Conservation (phyloP, 1,140 invertebrate genomes). For the Pteromalus puparum region DNA sequence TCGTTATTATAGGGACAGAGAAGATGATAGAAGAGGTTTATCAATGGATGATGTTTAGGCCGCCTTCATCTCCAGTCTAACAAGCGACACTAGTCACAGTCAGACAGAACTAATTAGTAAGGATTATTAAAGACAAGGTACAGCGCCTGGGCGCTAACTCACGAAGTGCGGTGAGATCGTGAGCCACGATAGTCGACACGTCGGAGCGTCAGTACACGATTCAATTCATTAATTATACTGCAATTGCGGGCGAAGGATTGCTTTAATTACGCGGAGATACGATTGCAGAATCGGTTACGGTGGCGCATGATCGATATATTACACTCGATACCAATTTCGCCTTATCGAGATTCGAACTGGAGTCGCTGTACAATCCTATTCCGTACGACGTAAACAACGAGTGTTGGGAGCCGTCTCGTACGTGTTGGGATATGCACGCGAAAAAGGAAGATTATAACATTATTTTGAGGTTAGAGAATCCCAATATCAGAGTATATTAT, state of each 20-base stretch:
- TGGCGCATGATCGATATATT: conserved; percentile 45
- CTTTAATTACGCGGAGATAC: conserved; percentile 36
- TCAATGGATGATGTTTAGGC: neutral
- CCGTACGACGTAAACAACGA: conserved; percentile 19
- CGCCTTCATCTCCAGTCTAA: neutral
- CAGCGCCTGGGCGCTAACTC: conserved; percentile 3
- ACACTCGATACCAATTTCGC: conserved; percentile 33
- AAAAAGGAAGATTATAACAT: no score
- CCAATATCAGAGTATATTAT: no score
- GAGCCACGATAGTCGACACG: conserved; percentile 45
- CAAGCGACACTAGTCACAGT: neutral
- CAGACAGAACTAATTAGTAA: conserved; percentile 39
- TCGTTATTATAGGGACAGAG: no score
- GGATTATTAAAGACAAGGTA: conserved; percentile 41
- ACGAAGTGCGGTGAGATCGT: conserved; percentile 30
- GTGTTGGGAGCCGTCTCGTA: neutral
- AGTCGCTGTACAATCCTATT: conserved; percentile 20
- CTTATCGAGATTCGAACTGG: conserved; percentile 35
- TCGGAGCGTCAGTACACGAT: conserved; percentile 48
- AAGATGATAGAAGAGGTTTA: neutral
- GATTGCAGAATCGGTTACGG: conserved; percentile 42
- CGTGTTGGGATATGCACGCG: no score
- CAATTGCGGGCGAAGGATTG: conserved; percentile 30
- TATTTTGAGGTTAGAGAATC: no score
- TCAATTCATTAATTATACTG: conserved; percentile 51